A percentile compares a stretch with the other conserved stretches of the same genome.
Evolutionary conservation across 2,797 vertebrate species (phyloP).

Genomic region (Sphenopsis melanotis): DNA sequence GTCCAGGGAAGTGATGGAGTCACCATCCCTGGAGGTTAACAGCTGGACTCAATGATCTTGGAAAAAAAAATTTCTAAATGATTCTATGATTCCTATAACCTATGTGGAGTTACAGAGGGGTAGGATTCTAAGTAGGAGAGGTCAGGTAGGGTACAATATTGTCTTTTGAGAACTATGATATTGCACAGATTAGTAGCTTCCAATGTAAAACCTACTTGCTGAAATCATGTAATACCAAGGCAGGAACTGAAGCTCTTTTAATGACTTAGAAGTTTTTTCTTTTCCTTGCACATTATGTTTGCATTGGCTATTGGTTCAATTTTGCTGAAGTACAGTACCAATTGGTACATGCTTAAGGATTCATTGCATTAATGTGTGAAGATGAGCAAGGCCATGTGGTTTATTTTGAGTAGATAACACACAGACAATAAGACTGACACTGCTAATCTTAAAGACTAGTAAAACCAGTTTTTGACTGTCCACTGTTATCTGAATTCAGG

Average conservation of each 20-base stretch:
- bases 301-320: background rate
- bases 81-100: background rate
- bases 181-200: background rate
- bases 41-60: background rate
- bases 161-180: background rate
- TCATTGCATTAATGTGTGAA: background rate
- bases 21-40: background rate
- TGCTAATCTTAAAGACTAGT: background rate
- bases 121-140: background rate
- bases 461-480: background rate
- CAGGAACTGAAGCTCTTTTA: background rate
- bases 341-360: background rate
- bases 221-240: background rate
- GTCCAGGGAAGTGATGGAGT: background rate
- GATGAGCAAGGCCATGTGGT: background rate
- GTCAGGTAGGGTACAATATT: background rate
- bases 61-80: background rate
- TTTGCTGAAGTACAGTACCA: background rate
- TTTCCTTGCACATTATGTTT: background rate
- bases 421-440: background rate
- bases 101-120: background rate
- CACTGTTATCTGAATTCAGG: background rate
- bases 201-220: background rate
- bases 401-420: background rate
- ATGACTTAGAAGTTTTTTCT: background rate